A percentile compares a stretch with the other conserved stretches of the same genome.
These are phyloP conservation scores for Eupeodes corollae DNA, from an alignment of 1,140 invertebrate genomes.

Conservation along the genomic window DNA sequence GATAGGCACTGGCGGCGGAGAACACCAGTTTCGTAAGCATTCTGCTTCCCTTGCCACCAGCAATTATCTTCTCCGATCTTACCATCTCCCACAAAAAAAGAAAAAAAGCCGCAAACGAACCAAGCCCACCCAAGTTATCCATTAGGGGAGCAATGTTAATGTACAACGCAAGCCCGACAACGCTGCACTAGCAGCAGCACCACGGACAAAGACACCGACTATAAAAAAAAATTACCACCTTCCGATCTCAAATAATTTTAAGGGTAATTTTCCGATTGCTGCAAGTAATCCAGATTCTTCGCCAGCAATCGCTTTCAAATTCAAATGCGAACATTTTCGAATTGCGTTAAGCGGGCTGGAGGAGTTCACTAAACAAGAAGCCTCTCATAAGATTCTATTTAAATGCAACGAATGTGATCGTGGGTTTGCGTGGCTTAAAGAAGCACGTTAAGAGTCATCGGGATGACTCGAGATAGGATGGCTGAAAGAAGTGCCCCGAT, in stretches of 20 bases:
- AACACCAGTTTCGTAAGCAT: neutral
- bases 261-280: neutral
- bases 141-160: neutral
- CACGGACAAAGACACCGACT: too few species aligned
- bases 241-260: slow-evolving; percentile 8
- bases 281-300: neutral
- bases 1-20: slow-evolving; percentile 10
- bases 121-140: slow-evolving; percentile 11
- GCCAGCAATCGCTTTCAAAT: slow-evolving; percentile 9
- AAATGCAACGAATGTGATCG: slow-evolving; percentile 26
- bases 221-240: neutral
- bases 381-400: slow-evolving; percentile 21
- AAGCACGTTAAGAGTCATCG: slow-evolving; percentile 33
- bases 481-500: slow-evolving; percentile 38
- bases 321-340: slow-evolving; percentile 30
- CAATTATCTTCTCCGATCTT: slow-evolving; percentile 16
- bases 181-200: too few species aligned
- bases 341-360: slow-evolving; percentile 20
- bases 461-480: slow-evolving; percentile 24
- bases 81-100: neutral
- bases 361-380: slow-evolving; percentile 21
- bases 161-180: slow-evolving; percentile 15
- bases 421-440: slow-evolving; percentile 30
- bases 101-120: slow-evolving; percentile 21
- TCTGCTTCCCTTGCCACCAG: slow-evolving; percentile 2